Conservation (phyloP, 2,113 vertebrate species). For the Chitala chitala region DNA sequence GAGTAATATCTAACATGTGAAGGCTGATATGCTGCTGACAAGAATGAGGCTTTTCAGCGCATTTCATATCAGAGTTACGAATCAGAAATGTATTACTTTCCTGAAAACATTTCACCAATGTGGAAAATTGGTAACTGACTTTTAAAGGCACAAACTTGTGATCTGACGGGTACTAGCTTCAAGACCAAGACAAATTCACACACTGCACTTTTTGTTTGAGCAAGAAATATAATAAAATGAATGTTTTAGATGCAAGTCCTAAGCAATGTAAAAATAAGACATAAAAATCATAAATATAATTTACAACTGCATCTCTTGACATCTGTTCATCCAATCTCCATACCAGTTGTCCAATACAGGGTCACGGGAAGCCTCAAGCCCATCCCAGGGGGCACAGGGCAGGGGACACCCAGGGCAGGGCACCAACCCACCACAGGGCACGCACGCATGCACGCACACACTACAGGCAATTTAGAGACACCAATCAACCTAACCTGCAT, state of each 20-base stretch:
- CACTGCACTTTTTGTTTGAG: not conserved
- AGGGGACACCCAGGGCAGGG: too few species aligned
- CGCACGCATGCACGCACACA: too few species aligned
- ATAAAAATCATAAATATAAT: conserved; percentile 30
- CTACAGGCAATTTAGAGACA: too few species aligned
- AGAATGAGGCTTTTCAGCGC: not conserved
- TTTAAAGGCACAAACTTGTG: not conserved
- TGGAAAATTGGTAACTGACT: not conserved
- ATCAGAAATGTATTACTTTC: not conserved
- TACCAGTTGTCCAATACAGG: not conserved
- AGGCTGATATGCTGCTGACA: not conserved
- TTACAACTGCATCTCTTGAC: conserved; percentile 30
- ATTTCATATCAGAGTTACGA: not conserved
- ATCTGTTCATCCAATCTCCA: conserved; percentile 34
- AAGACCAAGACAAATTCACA: not conserved
- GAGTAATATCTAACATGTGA: not conserved
- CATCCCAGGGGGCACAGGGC: too few species aligned
- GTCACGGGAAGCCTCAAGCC: not conserved
- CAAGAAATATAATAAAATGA: not conserved
- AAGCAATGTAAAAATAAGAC: conserved; percentile 4
- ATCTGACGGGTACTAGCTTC: not conserved
- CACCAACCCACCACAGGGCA: too few species aligned
- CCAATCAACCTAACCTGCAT: too few species aligned
- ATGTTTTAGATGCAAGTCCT: not conserved
- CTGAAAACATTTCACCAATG: not conserved